Evolutionary conservation across 2,797 vertebrate genomes (phyloP), one percentile per base, ranked within the genome.

Genomic region (Huso huso): DNA sequence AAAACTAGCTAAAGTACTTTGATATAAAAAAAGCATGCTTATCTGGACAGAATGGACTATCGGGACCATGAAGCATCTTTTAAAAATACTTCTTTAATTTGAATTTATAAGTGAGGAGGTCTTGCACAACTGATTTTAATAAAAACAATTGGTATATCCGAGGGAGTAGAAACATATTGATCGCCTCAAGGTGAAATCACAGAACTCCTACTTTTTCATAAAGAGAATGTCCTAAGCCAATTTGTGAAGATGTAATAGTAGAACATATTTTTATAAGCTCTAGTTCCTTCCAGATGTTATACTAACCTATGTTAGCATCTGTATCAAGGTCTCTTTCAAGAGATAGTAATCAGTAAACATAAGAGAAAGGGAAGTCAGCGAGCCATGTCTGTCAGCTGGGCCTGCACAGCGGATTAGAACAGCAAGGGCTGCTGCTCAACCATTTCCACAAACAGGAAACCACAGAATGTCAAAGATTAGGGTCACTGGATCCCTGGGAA

Each of bases 361-460:
- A 68, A 75, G 68, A 73, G 57, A 0, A 0, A 65, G 71, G 70
- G 62, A 74, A 74, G 77, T 78, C 23, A 11, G 75, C 81, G 68
- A 76, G 72, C 66, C 59, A 48, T 2, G 68, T 72, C 58, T 11
- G 51, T 13, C 77, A 73, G 0, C 64, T 69, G 77, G 75, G 72
- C 75, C 52, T 4, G 12, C 61, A 10, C 58, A 58, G 55, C 70
- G 65, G 75, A 67, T 72, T 79, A 70, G 72, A 75, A 71, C 66
- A 74, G 70, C 70, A 8, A 11, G 71, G 76, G 65, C 67, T 68
- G 72, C 71, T 74, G 72, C 70, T 78, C 65, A 61, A 63, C 70
- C 1, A 0, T 69, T 83, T 83, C 75, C 74, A 71, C 64, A 73
- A 10, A 64, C 78, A 78, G 80, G 79, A 85, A 86, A 81, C 70